Evolutionary conservation across 2,113 vertebrate species (phyloP), one percentile per base, ranked within the genome.

Genomic region (Sterrhoptilus dennistouni): DNA sequence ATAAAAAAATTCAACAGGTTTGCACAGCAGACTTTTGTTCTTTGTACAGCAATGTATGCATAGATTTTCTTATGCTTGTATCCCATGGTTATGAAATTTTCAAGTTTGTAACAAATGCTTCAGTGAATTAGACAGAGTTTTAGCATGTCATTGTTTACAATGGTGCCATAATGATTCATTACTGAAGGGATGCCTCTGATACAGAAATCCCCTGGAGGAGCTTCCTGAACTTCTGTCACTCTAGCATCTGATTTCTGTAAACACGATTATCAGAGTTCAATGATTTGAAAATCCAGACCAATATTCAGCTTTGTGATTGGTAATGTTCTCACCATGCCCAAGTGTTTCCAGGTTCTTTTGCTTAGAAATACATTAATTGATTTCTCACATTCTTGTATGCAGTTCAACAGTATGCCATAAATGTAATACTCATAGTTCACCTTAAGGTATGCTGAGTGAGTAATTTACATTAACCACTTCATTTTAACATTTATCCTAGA

Each of bases 101-200:
- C 23, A 27, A 45, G 87, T 76, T 64, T 80, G 5, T 68, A 56
- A 60, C 42, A 83, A 82, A 57, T 50, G 21, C 40, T 83, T 93
- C 66, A 82, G 52, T 79, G 57, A 92, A 21, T 84, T 47, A 71
- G 29, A 12, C 13, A 33, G 74, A 59, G 11, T 84, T 93, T 87
- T 49, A 79, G 8, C 18, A 49, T 60, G 40, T 53, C 83, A 33
- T 44, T 90, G 79, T 86, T 89, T 89, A 70, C 1, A 8, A 31
- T 45, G 15, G 21, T 93, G 64, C 85, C 71, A 86, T 89, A 79
- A 83, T 89, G 79, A 94, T 94, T 92, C 63, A 71, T 94, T 93
- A 76, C 50, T 59, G 4, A 68, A 56, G 35, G 38, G 6, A 25
- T 91, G 47, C 22, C 33, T 83, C 42, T 91, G 82, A 86, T 77